Percentiles rank a stretch among this genome's conserved stretches.
These are phyloP conservation scores for Tenebrio molitor DNA, from an alignment of 1,140 invertebrate genomes.

Conservation along the genomic window DNA sequence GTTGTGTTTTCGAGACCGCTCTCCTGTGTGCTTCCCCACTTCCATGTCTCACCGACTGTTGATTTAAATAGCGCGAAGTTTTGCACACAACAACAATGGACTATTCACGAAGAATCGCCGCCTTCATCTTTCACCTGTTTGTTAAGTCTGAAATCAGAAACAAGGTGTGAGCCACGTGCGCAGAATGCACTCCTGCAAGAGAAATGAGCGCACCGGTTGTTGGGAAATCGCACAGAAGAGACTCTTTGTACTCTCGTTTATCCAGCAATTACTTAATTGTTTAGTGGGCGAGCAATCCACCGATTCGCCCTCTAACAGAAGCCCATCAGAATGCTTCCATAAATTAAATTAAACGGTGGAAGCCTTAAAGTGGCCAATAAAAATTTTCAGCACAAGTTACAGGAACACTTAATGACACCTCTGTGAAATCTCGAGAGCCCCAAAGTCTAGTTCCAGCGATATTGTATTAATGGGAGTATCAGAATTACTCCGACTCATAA, in stretches of 20 bases:
- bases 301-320: no score
- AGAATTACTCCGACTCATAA: slow-evolving; percentile 25
- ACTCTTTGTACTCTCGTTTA: no score
- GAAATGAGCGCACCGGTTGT: no score
- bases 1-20: not conserved
- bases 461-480: slow-evolving; percentile 5
- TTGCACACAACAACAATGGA: not conserved
- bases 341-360: no score
- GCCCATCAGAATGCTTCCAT: no score
- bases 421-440: not conserved
- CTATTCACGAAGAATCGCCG: not conserved
- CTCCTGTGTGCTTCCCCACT: not conserved
- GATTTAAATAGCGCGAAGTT: slow-evolving; percentile 13
- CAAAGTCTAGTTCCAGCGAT: not conserved
- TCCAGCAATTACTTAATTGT: no score
- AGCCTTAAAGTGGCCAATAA: no score
- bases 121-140: not conserved
- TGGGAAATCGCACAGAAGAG: no score
- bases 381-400: not conserved
- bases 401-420: not conserved
- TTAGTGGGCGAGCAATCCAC: no score
- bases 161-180: no score
- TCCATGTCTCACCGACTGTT: slow-evolving; percentile 4
- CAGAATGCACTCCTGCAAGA: no score
- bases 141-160: not conserved